Evolutionary conservation across 2,113 vertebrate genomes (phyloP).

Genomic region (Paedocypris sp.): DNA sequence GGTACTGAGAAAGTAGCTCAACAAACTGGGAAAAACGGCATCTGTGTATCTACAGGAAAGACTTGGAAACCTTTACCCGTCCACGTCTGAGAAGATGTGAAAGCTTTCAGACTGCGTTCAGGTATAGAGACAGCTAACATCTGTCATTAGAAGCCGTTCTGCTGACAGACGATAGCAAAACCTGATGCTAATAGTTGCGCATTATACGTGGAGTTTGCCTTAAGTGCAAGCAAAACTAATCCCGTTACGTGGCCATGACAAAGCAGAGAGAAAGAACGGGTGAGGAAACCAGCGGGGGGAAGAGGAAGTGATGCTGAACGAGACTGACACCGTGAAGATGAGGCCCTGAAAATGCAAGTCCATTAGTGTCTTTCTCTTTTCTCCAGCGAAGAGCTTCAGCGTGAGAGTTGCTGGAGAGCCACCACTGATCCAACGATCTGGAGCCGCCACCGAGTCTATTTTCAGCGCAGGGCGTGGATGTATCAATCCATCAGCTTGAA

Average conservation of each 20-base stretch:
- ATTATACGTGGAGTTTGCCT: background rate
- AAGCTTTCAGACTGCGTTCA: background rate
- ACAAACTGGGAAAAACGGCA: too few species aligned
- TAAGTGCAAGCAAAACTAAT: conserved; percentile 16
- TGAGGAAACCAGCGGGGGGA: conserved; percentile 13
- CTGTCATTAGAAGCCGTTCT: background rate
- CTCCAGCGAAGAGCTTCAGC: conserved; percentile 20
- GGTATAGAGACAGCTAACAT: background rate
- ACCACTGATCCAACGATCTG: background rate
- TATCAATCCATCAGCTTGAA: conserved; percentile 20
- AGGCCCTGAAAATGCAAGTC: conserved; percentile 33
- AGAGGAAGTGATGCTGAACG: conserved; percentile 32
- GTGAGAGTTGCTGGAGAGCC: background rate
- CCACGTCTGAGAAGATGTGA: background rate
- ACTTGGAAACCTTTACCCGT: background rate
- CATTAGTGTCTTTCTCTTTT: conserved; percentile 22
- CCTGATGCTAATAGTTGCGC: conserved; percentile 7
- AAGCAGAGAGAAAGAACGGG: conserved; percentile 22
- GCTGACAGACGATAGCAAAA: conserved; percentile 3
- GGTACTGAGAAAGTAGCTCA: too few species aligned
- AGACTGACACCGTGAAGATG: conserved; percentile 33
- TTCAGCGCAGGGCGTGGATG: conserved; percentile 13
- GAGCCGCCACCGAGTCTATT: conserved; percentile 22
- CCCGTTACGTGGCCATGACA: conserved; percentile 16
- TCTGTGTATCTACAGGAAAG: too few species aligned